These are phyloP conservation scores for Ammospiza maritima DNA, from an alignment of 2,797 vertebrate genomes.

Conservation along the genomic window DNA sequence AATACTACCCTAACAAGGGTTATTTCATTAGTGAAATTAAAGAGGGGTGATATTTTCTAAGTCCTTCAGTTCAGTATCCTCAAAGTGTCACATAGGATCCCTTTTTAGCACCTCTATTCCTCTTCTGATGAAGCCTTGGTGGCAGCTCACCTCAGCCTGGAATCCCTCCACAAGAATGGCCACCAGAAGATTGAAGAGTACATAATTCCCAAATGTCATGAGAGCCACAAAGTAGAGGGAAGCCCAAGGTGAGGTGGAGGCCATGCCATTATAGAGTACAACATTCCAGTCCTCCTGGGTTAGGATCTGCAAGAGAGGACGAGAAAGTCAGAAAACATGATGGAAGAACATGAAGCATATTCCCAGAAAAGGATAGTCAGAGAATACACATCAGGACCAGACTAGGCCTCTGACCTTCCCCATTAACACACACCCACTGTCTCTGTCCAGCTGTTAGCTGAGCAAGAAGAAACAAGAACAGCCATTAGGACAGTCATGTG, in stretches of 20 bases:
- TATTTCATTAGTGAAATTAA: neutral
- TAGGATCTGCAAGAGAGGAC: conserved; percentile 83
- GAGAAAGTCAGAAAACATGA: neutral
- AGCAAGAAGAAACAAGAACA: neutral
- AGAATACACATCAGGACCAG: neutral
- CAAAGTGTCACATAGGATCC: neutral
- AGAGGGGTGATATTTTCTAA: neutral
- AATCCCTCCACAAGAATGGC: conserved; percentile 98
- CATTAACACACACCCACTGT: neutral
- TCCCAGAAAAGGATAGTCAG: neutral
- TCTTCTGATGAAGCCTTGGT: neutral
- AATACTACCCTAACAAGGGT: neutral
- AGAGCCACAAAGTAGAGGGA: conserved; percentile 98
- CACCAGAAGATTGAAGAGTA: conserved; percentile 97
- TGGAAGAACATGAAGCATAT: neutral
- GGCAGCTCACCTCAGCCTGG: conserved; percentile 91
- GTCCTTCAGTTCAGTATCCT: neutral
- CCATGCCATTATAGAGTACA: conserved; percentile 98
- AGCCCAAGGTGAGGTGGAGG: conserved; percentile 94
- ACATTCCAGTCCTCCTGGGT: conserved; percentile 99
- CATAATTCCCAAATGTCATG: conserved; percentile 99
- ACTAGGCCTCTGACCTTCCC: neutral
- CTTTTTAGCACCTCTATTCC: neutral
- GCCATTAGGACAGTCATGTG: neutral
- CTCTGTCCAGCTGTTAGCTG: neutral